Percentiles rank a stretch among this genome's conserved stretches.
Evolutionary conservation across 2,113 vertebrate genomes (phyloP).

Genomic region (Cyanoderma ruficeps): DNA sequence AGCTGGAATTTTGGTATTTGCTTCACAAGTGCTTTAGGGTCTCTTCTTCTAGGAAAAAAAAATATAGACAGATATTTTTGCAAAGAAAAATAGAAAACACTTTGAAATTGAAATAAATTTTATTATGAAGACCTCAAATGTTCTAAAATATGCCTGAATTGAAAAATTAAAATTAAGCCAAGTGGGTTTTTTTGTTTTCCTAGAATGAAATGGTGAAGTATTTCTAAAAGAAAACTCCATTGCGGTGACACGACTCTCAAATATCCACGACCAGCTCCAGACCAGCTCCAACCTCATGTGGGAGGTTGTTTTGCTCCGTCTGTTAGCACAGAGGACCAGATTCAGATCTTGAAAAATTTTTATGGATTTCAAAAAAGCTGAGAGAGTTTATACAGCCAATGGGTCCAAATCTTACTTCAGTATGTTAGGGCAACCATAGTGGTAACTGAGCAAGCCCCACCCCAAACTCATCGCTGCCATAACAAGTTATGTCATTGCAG

Average conservation of each 20-base stretch:
- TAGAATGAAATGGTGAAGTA: neutral
- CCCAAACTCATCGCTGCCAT: rapidly evolving
- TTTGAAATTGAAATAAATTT: neutral
- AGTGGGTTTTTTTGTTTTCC: neutral
- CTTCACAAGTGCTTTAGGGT: neutral
- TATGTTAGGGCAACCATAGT: neutral
- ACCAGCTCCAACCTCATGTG: too few relatives aligned
- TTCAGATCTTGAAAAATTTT: neutral
- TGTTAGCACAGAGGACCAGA: neutral
- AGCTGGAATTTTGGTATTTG: neutral
- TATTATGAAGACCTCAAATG: neutral
- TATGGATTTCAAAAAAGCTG: neutral
- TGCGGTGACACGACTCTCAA: neutral
- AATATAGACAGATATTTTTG: neutral
- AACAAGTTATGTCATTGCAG: neutral
- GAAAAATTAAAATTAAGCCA: neutral
- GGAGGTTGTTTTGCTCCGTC: neutral
- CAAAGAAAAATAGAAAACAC: neutral
- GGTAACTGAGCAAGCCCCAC: neutral
- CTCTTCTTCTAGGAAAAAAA: neutral
- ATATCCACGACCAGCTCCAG: neutral
- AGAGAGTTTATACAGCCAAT: neutral
- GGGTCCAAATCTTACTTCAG: neutral
- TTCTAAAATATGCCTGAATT: neutral
- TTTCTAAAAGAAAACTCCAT: neutral